phyloP scores from a whole-genome alignment of 2,888 invertebrate genomes.

The Periphyllus acericola region DNA sequence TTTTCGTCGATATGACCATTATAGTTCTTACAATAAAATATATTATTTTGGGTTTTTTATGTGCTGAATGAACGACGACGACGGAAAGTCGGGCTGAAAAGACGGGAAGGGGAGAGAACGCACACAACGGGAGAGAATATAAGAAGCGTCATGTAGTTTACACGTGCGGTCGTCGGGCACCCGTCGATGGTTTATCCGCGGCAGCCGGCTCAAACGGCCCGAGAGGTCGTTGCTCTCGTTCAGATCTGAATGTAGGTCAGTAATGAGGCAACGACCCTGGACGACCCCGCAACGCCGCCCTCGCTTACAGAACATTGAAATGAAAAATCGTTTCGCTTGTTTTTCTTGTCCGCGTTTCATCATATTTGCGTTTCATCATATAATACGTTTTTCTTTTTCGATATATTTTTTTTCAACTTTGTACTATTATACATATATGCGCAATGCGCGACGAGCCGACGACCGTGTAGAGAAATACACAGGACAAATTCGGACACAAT shows the following conservation, averaged over 20 bases:
- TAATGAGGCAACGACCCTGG: constrained; percentile 61
- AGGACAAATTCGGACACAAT: not conserved
- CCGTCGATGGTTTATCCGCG: constrained; percentile 53
- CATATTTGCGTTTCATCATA: not conserved
- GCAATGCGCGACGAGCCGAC: not conserved
- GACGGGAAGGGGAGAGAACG: not conserved
- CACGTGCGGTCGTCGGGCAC: constrained; percentile 47
- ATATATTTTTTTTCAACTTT: not conserved
- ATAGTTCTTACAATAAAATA: not conserved
- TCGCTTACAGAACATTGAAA: constrained; percentile 32
- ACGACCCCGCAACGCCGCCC: constrained; percentile 60
- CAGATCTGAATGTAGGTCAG: constrained; percentile 61
- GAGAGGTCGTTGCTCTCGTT: constrained; percentile 60
- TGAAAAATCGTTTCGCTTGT: constrained; percentile 12
- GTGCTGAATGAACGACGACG: not conserved
- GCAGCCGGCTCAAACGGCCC: constrained; percentile 31
- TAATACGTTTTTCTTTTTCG: not conserved
- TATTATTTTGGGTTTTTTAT: not conserved
- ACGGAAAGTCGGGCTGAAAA: not conserved
- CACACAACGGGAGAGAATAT: not conserved
- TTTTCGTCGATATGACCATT: not conserved
- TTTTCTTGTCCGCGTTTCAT: not conserved
- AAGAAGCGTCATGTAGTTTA: not conserved
- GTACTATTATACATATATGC: not conserved
- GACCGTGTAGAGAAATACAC: not conserved